These are phyloP conservation scores for Gallinago stenura DNA, from an alignment of 2,797 vertebrate genomes.

Conservation along the genomic window DNA sequence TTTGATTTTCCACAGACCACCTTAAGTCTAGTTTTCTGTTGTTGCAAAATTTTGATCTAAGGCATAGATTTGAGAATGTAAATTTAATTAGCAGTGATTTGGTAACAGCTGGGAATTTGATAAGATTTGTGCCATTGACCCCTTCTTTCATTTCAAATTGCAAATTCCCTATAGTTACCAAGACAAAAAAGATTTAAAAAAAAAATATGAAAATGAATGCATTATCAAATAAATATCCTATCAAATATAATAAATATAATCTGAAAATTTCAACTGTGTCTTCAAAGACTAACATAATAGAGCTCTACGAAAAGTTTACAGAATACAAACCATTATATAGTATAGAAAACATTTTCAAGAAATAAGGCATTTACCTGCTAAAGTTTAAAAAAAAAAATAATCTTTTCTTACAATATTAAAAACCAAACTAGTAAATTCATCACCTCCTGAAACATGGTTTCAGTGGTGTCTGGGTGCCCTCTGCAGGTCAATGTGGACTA, in stretches of 20 bases:
- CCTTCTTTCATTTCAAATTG: neutral
- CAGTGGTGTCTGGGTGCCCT: conserved; percentile 46
- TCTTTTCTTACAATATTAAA: neutral
- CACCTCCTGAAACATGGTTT: neutral
- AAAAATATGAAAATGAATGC: neutral
- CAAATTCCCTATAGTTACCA: neutral
- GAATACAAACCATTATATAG: neutral
- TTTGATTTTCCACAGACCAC: neutral
- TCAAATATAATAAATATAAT: neutral
- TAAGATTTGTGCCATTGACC: neutral
- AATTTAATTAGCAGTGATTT: neutral
- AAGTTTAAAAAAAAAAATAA: neutral
- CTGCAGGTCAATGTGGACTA: conserved; percentile 46
- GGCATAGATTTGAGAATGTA: neutral
- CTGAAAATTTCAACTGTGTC: neutral
- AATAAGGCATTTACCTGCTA: neutral
- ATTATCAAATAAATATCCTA: neutral
- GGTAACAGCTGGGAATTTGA: neutral
- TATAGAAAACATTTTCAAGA: neutral
- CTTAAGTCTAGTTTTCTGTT: neutral
- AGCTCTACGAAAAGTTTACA: neutral
- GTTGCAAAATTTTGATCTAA: neutral
- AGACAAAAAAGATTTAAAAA: neutral
- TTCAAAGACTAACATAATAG: neutral
- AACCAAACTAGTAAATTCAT: neutral